Base-by-base conservation (phyloP, 2,797 vertebrate genomes). In the Oreonectes daqikongensis region DNA sequence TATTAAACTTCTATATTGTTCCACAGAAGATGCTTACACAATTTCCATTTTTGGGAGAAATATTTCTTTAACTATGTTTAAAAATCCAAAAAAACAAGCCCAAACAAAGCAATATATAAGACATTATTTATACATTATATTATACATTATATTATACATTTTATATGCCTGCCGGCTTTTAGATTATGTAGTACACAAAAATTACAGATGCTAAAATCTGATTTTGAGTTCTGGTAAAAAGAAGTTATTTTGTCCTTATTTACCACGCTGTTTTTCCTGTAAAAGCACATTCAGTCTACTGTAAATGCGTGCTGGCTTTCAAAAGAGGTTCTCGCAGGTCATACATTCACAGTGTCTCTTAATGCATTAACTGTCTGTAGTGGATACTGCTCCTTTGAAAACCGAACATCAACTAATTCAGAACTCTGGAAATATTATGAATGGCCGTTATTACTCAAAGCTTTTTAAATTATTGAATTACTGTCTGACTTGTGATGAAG, bases 401-500 rank as follows among this genome's bases (percentile, higher is more conserved):
- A 15, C 32, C 5, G 22, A 48, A 26, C 52, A 46, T 48, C 40
- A 59, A 48, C 40, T 48, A 48, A 75, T 59, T n/a, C 26, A 57
- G 22, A 53, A 30, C 57, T 30, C 66, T 63, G 32, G 12, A 32
- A 70, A 40, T 44, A 28, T 61, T 42, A 48, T 17, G 44, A 63
- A 35, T 20, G 18, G 24, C 44, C 26, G 59, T 40, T 70, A 52
- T 52, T 48, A 38, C 65, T 69, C 42, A 40, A 77, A 69, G 20
- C 74, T 20, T 61, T 50, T 69, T 52, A 14, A 52, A 38, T 63
- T 30, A 70, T 44, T 70, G 44, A 77, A 63, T 69, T 63, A 42
- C 32, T 42, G 44, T 63, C 67, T n/a, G 22, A 70, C 75, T 46
- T 46, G 64, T 30, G 57, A 77, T 77, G 22, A 69, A 63, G 42